Evolutionary conservation across 2,113 vertebrate species (phyloP), one percentile per base, ranked within the genome.

Genomic region (Panthera uncia): DNA sequence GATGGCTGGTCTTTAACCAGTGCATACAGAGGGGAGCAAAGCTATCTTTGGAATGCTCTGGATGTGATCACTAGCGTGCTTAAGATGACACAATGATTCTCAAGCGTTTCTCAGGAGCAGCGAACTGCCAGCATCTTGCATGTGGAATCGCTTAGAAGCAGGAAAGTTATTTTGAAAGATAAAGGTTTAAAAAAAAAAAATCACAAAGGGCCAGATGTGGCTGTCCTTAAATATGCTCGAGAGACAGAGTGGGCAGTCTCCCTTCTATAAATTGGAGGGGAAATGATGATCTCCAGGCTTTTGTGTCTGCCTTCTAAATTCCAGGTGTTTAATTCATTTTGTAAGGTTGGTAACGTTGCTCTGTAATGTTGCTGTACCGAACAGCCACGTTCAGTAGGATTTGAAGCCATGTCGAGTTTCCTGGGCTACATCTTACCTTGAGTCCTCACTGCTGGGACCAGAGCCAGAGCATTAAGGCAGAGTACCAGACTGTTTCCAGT

Each of bases 111-210:
- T 86, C 63, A 65, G 21, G n/a, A 86, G 55, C 69, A 29, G 55
- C 36, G 29, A 66, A 61, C 55, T 38, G 89, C 78, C 90, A 50
- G 31, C 61, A 52, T 78, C 88, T 68, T 69, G 25, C 63, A 31
- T 4, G 16, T 65, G 83, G 83, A 89, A 4, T n/a, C 63, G 38
- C 85, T 50, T 63, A 74, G 79, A 86, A 89, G 36, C 68, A 91
- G 21, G 33, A 50, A 79, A 78, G 41, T 61, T 91, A 93, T 95
- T 97, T 84, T 73, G 61, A 81, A 96, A 52, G 74, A 48, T 48
- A 78, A 94, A 12, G 14, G 83, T 33, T 94, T 92, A 45, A 25
- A 1, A 1, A 25, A 1, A 1, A 1, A 86, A 73, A 81, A 89
- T 82, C 41, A 57, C 68, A 50, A 73, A 94, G 45, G 91, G 66